Evolutionary conservation across 2,888 invertebrate genomes (phyloP).

Genomic region (Sabellastarte sp.): DNA sequence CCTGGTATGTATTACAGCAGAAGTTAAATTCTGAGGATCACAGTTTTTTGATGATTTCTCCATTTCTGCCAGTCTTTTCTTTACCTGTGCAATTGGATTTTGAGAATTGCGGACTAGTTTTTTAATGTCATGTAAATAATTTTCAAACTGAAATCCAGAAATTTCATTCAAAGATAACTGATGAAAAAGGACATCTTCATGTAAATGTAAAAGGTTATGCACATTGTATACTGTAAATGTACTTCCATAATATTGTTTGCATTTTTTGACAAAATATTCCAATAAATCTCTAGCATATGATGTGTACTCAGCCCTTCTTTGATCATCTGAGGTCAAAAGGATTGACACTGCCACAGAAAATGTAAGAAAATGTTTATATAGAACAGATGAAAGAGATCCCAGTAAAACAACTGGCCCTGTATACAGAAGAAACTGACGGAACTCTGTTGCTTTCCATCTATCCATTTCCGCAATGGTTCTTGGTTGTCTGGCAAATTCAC

Average conservation of each 20-base stretch:
- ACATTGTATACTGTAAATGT: slow-evolving; percentile 20
- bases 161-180: slow-evolving; percentile 15
- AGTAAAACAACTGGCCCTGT: slow-evolving; percentile 33
- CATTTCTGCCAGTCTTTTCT: no score
- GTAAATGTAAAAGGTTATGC: slow-evolving; percentile 15
- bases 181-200: slow-evolving; percentile 11
- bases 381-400: slow-evolving; percentile 13
- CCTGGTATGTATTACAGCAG: no score
- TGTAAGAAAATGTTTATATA: slow-evolving; percentile 33
- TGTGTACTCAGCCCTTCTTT: not conserved
- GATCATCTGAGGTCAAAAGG: slow-evolving; percentile 17
- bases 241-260: slow-evolving; percentile 9
- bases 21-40: no score
- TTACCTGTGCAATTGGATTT: slow-evolving; percentile 16
- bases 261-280: slow-evolving; percentile 5
- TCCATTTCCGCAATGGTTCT: slow-evolving; percentile 30
- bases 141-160: slow-evolving; percentile 22
- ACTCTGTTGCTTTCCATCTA: slow-evolving; percentile 42
- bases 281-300: slow-evolving; percentile 21
- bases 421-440: slow-evolving; percentile 39
- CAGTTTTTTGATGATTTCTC: no score
- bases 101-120: slow-evolving; percentile 8
- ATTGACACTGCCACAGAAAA: slow-evolving; percentile 31
- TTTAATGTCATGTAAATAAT: slow-evolving; percentile 15
- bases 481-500: slow-evolving; percentile 34